Percentiles rank a stretch among this genome's conserved stretches.
phyloP scores from a whole-genome alignment of 2,113 vertebrate species.

The Triplophysa rosa region DNA sequence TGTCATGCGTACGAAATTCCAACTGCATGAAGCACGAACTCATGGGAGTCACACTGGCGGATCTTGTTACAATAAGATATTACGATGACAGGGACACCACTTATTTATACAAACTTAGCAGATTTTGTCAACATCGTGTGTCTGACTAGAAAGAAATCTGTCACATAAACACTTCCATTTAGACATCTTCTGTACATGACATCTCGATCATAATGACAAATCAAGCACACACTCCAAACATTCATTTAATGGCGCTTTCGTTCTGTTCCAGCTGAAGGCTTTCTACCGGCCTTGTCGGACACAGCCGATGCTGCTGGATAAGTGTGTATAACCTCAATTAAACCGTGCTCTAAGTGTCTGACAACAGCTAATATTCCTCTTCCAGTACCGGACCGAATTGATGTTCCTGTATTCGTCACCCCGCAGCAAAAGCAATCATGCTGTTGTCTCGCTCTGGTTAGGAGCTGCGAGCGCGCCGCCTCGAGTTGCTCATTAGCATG shows the following conservation, averaged over 20 bases:
- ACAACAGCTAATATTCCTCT: constrained; percentile 79
- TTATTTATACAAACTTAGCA: background rate
- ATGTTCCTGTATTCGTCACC: constrained; percentile 75
- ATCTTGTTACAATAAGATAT: constrained; percentile 3
- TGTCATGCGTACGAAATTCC: constrained; percentile 33
- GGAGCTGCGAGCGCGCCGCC: constrained; percentile 52
- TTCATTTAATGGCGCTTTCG: constrained; percentile 33
- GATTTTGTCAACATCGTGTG: constrained; percentile 14
- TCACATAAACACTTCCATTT: constrained; percentile 12
- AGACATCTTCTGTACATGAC: constrained; percentile 10
- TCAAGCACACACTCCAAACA: constrained; percentile 10
- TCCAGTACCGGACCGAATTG: constrained; percentile 70
- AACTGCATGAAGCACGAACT: constrained; percentile 3
- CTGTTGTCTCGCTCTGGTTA: constrained; percentile 64
- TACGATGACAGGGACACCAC: background rate
- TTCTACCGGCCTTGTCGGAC: constrained; percentile 72
- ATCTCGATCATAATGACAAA: constrained; percentile 20
- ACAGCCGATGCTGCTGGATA: constrained; percentile 64
- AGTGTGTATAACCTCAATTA: constrained; percentile 79
- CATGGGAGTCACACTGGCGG: background rate
- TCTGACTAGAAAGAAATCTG: background rate
- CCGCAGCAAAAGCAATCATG: constrained; percentile 76
- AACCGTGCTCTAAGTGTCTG: constrained; percentile 74
- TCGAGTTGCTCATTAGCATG: constrained; percentile 55
- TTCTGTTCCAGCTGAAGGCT: constrained; percentile 74